phyloP scores from a whole-genome alignment of 2,113 vertebrate genomes.

The Lamprotornis superbus region DNA sequence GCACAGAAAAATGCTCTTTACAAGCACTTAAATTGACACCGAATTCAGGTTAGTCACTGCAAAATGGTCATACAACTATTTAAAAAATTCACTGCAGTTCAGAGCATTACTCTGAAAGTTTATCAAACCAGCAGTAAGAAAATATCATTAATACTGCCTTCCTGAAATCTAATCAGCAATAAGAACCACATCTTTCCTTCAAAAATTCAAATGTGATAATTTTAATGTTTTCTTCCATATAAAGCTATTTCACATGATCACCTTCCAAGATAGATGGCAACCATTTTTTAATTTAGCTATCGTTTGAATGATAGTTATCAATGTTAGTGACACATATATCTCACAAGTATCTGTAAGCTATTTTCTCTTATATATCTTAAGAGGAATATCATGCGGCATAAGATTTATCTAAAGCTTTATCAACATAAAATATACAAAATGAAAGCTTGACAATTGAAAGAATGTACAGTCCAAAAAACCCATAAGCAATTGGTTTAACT shows the following conservation, averaged over 20 bases:
- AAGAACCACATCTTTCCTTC: neutral
- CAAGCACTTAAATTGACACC: neutral
- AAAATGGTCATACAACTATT: neutral
- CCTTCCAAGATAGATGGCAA: neutral
- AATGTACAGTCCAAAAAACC: neutral
- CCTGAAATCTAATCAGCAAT: neutral
- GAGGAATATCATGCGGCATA: accelerated
- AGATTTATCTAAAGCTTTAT: neutral
- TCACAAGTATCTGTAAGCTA: neutral
- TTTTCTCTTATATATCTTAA: neutral
- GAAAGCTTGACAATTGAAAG: neutral
- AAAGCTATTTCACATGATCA: neutral
- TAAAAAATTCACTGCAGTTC: neutral
- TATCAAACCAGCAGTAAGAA: neutral
- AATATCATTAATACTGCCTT: neutral
- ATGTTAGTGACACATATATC: neutral
- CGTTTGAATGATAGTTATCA: neutral
- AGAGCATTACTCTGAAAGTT: neutral
- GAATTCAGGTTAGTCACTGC: neutral
- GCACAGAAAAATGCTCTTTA: neutral
- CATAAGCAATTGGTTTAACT: neutral
- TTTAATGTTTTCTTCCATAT: neutral
- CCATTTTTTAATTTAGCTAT: neutral
- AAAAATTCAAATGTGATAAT: neutral
- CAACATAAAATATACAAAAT: neutral